phyloP scores from a whole-genome alignment of 2,888 invertebrate genomes.

The Apodemia hepburni region DNA sequence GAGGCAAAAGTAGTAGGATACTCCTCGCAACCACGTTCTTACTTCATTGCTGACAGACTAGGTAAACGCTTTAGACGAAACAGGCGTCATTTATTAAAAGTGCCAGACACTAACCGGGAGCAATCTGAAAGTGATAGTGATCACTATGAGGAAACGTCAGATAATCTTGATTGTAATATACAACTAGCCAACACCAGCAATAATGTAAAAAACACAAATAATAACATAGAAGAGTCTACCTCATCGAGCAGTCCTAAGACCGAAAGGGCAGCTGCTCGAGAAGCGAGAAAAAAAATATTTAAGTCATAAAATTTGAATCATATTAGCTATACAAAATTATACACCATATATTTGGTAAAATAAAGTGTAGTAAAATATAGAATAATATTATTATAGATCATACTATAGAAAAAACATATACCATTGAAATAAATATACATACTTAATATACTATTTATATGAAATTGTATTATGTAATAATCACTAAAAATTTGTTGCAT shows the following conservation, averaged over 20 bases:
- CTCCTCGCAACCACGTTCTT: slow-evolving; percentile 24
- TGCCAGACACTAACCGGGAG: background rate
- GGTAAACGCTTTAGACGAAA: slow-evolving; percentile 21
- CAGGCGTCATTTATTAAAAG: slow-evolving; percentile 15
- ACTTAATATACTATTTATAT: too few species aligned
- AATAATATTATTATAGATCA: too few species aligned
- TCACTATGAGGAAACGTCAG: background rate
- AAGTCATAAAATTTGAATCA: too few species aligned
- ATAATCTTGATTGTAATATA: background rate
- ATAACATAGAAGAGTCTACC: background rate
- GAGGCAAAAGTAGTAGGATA: slow-evolving; percentile 14
- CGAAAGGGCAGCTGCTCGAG: background rate
- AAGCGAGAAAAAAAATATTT: background rate
- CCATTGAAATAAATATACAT: too few species aligned
- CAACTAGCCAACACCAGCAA: background rate
- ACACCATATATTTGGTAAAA: too few species aligned
- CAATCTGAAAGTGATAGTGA: background rate
- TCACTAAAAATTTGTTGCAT: too few species aligned
- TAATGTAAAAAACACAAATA: background rate
- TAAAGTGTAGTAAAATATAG: too few species aligned
- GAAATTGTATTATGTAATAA: too few species aligned
- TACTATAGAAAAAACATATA: too few species aligned
- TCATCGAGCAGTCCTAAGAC: background rate
- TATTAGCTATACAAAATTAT: too few species aligned
- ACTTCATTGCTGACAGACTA: slow-evolving; percentile 18